phyloP scores from a whole-genome alignment of 2,797 vertebrate genomes.

The Enteromius treurensis region DNA sequence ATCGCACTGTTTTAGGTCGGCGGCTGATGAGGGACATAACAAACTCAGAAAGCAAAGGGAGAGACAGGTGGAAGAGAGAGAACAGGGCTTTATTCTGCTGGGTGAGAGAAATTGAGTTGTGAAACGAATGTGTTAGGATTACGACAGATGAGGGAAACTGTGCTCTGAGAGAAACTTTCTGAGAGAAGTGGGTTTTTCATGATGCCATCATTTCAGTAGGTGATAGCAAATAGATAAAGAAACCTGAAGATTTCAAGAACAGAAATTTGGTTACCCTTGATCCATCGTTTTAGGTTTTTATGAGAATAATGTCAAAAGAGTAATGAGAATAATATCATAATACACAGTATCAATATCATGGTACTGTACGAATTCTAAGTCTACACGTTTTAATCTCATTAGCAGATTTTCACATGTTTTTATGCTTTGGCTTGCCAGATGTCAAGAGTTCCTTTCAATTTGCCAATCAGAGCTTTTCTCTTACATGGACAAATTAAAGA shows the following conservation, averaged over 20 bases:
- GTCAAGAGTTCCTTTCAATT: not conserved
- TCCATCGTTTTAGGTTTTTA: not conserved
- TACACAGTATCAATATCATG: not conserved
- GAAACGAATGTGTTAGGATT: conserved; percentile 58
- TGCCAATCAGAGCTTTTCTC: not conserved
- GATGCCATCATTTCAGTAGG: not conserved
- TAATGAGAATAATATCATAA: not conserved
- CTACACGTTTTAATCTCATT: not conserved
- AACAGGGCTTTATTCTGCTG: not conserved
- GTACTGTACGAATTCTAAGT: not conserved
- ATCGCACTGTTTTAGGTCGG: not conserved
- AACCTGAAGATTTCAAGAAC: not conserved
- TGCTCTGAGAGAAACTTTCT: conserved; percentile 11
- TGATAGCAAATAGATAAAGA: not conserved
- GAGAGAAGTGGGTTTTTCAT: not conserved
- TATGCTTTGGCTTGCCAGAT: not conserved
- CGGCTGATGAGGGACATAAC: conserved; percentile 20
- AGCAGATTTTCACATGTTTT: not conserved
- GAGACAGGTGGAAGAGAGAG: conserved; percentile 3
- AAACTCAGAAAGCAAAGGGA: conserved; percentile 27
- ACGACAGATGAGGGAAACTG: conserved; percentile 53
- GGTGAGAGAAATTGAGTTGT: conserved; percentile 15
- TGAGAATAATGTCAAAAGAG: not conserved
- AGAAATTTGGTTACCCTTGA: not conserved
- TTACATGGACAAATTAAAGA: not conserved